Percentiles rank a stretch among this genome's conserved stretches.
Evolutionary conservation across 1,140 invertebrate species (phyloP).

Genomic region (Mamestra configurata): DNA sequence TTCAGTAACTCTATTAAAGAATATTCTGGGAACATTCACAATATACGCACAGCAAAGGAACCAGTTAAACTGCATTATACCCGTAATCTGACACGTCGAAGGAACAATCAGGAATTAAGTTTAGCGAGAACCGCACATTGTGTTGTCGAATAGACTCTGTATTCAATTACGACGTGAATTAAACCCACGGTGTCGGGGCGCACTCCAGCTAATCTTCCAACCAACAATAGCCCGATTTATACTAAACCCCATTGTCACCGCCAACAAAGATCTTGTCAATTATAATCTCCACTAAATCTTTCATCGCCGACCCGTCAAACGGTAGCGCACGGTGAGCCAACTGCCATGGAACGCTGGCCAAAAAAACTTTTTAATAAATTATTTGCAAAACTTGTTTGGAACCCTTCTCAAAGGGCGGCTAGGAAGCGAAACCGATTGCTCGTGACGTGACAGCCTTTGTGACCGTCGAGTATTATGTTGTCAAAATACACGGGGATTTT

Average conservation of each 20-base stretch:
- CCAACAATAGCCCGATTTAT: slow-evolving; percentile 78
- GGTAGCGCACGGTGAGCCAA: slow-evolving; percentile 76
- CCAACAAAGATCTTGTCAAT: slow-evolving; percentile 87
- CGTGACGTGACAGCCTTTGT: slow-evolving; percentile 85
- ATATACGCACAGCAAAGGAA: slow-evolving; percentile 54
- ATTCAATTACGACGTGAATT: slow-evolving; percentile 79
- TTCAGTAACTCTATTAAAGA: slow-evolving; percentile 36
- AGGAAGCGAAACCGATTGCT: slow-evolving; percentile 84
- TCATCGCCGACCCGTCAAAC: slow-evolving; percentile 79
- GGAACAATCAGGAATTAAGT: slow-evolving; percentile 71
- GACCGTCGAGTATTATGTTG: slow-evolving; percentile 85
- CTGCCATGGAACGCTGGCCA: slow-evolving; percentile 60
- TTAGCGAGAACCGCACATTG: slow-evolving; percentile 74
- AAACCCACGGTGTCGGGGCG: slow-evolving; percentile 61
- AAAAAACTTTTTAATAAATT: slow-evolving; percentile 87
- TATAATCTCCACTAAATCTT: slow-evolving; percentile 84
- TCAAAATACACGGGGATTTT: slow-evolving; percentile 87
- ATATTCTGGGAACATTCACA: slow-evolving; percentile 49
- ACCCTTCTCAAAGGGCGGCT: slow-evolving; percentile 82
- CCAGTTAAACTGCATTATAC: slow-evolving; percentile 65
- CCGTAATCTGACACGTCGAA: slow-evolving; percentile 73
- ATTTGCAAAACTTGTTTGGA: slow-evolving; percentile 84
- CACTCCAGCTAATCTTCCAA: slow-evolving; percentile 78
- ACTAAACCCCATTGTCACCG: slow-evolving; percentile 79
- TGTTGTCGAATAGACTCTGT: slow-evolving; percentile 49